These are phyloP conservation scores for Tanypteryx hageni DNA, from an alignment of 2,888 invertebrate genomes.

Conservation along the genomic window DNA sequence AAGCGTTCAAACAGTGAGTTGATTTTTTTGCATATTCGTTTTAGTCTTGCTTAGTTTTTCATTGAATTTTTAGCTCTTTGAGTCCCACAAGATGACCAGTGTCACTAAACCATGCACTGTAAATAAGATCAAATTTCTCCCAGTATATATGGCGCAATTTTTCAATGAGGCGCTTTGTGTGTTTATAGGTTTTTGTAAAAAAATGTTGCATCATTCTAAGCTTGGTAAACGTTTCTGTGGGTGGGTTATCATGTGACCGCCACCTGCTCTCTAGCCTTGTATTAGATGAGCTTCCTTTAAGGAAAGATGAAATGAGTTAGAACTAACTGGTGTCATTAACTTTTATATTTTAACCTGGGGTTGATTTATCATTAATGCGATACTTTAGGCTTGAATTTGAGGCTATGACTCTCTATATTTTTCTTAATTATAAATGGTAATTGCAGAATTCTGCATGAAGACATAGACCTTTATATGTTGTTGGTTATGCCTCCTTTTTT, in stretches of 20 bases:
- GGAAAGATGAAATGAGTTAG: neutral
- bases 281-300: neutral
- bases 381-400: too few species aligned
- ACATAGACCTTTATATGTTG: too few species aligned
- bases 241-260: neutral
- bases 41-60: neutral
- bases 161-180: neutral
- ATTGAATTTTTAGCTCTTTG: conserved; percentile 42
- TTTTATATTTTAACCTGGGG: neutral
- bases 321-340: conserved; percentile 20
- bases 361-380: too few species aligned
- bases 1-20: conserved; percentile 67
- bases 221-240: conserved; percentile 1
- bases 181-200: neutral
- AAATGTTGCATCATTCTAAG: neutral
- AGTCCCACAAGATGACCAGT: conserved; percentile 32
- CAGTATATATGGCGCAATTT: neutral
- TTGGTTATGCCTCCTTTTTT: too few species aligned
- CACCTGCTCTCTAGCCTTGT: neutral
- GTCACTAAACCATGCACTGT: neutral
- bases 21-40: neutral
- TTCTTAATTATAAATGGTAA: too few species aligned
- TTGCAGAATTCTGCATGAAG: too few species aligned
- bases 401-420: too few species aligned
- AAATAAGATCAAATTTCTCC: neutral